Evolutionary conservation across 2,797 vertebrate species (phyloP).

Genomic region (Epinephelus awoara): DNA sequence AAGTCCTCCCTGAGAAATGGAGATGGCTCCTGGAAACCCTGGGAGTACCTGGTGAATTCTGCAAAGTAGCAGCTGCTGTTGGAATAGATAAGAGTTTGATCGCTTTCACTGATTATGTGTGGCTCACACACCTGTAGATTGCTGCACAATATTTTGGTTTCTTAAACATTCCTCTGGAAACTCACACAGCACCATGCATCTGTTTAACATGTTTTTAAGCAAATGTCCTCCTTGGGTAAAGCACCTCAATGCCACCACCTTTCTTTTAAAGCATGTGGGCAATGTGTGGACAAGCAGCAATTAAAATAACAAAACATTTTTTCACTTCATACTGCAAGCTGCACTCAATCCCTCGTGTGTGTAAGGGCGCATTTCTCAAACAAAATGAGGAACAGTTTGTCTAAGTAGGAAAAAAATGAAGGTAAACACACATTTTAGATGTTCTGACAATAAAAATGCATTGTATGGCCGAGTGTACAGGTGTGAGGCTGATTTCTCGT

Average conservation of each 20-base stretch:
- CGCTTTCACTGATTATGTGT: constrained; percentile 13
- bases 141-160: background rate
- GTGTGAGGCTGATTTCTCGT: constrained; percentile 16
- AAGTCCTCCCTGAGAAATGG: background rate
- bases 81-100: background rate
- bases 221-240: background rate
- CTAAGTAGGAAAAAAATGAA: background rate
- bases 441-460: constrained; percentile 3
- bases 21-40: background rate
- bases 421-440: constrained; percentile 13
- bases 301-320: constrained; percentile 1
- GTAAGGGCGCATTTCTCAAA: constrained; percentile 10
- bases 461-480: background rate
- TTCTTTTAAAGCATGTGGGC: background rate
- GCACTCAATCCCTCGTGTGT: background rate
- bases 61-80: background rate
- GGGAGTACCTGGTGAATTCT: background rate
- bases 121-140: constrained; percentile 54
- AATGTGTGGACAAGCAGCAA: background rate
- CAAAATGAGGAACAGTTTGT: background rate
- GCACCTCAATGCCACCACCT: constrained; percentile 7
- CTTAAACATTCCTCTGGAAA: constrained; percentile 12
- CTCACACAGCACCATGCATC: constrained; percentile 21
- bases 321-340: background rate
- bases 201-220: constrained; percentile 2